Conservation (phyloP, 2,113 vertebrate species). For the Peucedramus taeniatus region DNA sequence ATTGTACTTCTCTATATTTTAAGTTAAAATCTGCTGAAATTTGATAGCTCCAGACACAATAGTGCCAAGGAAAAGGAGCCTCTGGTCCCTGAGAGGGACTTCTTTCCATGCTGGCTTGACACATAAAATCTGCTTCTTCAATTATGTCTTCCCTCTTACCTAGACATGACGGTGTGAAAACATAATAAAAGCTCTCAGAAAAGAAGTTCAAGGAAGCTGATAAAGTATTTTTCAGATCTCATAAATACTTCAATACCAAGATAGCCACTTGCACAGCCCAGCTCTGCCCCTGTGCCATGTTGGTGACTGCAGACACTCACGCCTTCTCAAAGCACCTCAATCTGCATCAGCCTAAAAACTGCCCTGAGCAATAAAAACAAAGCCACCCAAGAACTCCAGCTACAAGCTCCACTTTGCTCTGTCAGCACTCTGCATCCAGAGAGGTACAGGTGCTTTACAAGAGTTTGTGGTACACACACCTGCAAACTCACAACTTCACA, state of each 20-base stretch:
- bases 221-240: not conserved
- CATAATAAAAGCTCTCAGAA: not conserved
- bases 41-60: not conserved
- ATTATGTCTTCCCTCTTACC: constrained; percentile 1
- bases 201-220: not conserved
- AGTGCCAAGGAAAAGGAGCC: not conserved
- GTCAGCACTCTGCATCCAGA: not conserved
- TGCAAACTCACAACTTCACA: not conserved
- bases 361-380: not conserved
- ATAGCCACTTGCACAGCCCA: not conserved
- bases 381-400: not conserved
- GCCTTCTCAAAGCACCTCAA: not conserved
- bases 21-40: constrained; percentile 1
- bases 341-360: not conserved
- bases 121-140: constrained; percentile 23
- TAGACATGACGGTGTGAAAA: not conserved
- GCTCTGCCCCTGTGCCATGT: not conserved
- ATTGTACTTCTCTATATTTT: not conserved
- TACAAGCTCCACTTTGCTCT: not conserved
- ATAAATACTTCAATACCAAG: not conserved
- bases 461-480: not conserved
- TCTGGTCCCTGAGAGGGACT: not conserved
- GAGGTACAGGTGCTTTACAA: not conserved
- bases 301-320: not conserved
- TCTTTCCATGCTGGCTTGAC: not conserved